Evolutionary conservation across 2,113 vertebrate species (phyloP).

Genomic region (Piaya cayana): DNA sequence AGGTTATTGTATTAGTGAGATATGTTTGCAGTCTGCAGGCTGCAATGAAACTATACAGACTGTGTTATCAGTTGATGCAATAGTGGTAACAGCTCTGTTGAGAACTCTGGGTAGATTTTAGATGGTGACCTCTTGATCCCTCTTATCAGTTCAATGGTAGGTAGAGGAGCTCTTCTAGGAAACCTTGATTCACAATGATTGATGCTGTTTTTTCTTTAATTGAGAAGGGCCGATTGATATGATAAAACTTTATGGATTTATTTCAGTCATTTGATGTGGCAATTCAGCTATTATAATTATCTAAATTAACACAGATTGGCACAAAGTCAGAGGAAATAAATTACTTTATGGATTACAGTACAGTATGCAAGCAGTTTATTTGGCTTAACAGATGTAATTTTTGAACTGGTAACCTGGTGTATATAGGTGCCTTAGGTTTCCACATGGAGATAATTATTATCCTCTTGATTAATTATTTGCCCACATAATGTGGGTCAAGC

Average conservation of each 20-base stretch:
- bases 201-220: constrained; percentile 61
- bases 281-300: constrained; percentile 64
- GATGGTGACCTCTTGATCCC: neutral
- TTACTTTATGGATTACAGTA: constrained; percentile 53
- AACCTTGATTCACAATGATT: constrained; percentile 26
- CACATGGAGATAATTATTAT: neutral
- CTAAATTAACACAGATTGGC: constrained; percentile 52
- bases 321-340: constrained; percentile 45
- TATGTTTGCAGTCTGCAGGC: constrained; percentile 21
- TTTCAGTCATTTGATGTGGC: constrained; percentile 48
- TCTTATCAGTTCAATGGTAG: constrained; percentile 21
- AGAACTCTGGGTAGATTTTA: constrained; percentile 23
- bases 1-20: constrained; percentile 39
- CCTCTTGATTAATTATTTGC: constrained; percentile 8
- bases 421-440: neutral
- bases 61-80: neutral
- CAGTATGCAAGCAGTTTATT: constrained; percentile 1
- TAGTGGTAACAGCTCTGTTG: neutral
- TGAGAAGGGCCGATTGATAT: constrained; percentile 43
- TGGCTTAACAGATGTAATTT: constrained; percentile 19
- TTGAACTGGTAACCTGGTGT: neutral
- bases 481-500: neutral
- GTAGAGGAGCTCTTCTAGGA: constrained; percentile 10
- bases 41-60: neutral
- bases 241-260: constrained; percentile 61